Conservation (phyloP, 2,113 vertebrate species). For the Pelobates fuscus region DNA sequence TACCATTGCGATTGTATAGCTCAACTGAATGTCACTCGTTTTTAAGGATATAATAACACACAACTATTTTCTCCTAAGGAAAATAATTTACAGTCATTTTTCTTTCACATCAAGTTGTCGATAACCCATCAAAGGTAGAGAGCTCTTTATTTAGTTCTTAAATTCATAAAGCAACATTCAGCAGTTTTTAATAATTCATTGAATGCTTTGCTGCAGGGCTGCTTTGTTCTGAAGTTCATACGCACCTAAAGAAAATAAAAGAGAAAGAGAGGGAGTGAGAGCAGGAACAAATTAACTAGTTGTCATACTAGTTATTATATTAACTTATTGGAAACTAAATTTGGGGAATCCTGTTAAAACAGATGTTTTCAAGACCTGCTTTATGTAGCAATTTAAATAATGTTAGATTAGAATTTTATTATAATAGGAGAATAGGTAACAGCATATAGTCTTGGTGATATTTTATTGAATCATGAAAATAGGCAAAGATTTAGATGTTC, state of each 20-base stretch:
- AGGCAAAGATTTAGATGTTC: no score
- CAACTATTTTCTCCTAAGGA: slow-evolving; percentile 16
- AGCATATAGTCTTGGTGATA: no score
- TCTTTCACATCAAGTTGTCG: slow-evolving; percentile 52
- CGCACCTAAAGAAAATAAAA: slow-evolving; percentile 54
- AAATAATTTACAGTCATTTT: slow-evolving; percentile 34
- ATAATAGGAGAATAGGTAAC: no score
- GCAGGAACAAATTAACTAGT: slow-evolving; percentile 31
- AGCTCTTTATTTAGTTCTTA: slow-evolving; percentile 55
- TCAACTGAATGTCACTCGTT: neutral
- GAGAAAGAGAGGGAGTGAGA: neutral
- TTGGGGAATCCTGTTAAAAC: no score
- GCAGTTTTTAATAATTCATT: slow-evolving; percentile 60
- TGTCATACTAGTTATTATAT: slow-evolving; percentile 24
- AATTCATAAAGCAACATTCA: slow-evolving; percentile 56
- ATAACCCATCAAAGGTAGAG: slow-evolving; percentile 47
- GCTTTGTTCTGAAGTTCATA: slow-evolving; percentile 54
- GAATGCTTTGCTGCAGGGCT: slow-evolving; percentile 54
- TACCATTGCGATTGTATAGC: neutral
- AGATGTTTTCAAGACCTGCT: no score
- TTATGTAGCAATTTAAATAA: no score
- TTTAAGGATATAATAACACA: neutral
- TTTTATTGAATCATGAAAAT: no score
- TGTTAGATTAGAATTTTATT: no score
- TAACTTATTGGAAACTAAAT: no score